Conservation (phyloP, 2,888 invertebrate genomes). For the Malthinus flaveolus region DNA sequence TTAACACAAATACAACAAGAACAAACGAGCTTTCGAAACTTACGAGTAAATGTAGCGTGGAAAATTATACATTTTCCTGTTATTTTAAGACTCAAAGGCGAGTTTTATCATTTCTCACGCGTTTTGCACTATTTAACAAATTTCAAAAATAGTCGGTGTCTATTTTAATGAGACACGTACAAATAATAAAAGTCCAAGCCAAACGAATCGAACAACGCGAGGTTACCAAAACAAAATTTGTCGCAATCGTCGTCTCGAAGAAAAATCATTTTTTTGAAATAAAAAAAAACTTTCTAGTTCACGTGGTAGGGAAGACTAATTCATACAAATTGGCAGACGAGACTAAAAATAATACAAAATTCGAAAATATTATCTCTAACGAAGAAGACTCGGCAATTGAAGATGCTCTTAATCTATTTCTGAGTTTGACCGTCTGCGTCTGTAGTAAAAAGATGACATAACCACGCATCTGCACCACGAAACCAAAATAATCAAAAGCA, state of each 20-base stretch:
- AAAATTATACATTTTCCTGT: background rate
- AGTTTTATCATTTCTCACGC: background rate
- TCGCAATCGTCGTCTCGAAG: too few relatives aligned
- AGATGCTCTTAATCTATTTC: slow-evolving; percentile 20
- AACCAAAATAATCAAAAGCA: slow-evolving; percentile 31
- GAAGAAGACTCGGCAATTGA: slow-evolving; percentile 11
- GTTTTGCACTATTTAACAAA: too few relatives aligned
- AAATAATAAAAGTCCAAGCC: too few relatives aligned
- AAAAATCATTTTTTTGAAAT: background rate
- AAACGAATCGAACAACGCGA: too few relatives aligned
- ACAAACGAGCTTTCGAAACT: slow-evolving; percentile 1
- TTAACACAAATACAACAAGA: slow-evolving; percentile 1
- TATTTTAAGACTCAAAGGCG: background rate
- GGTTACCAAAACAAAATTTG: too few relatives aligned
- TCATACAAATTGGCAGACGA: slow-evolving; percentile 8
- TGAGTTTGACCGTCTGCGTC: slow-evolving; percentile 22
- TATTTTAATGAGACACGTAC: too few relatives aligned
- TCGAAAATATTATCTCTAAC: slow-evolving; percentile 5
- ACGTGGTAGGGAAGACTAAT: slow-evolving; percentile 2
- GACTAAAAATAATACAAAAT: slow-evolving; percentile 10
- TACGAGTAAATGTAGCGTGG: slow-evolving; percentile 1
- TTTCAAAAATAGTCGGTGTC: too few relatives aligned
- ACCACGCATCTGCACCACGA: slow-evolving; percentile 25
- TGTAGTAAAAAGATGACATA: slow-evolving; percentile 32
- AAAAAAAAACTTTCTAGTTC: background rate